Percentiles rank a stretch among this genome's conserved stretches.
Evolutionary conservation across 2,888 invertebrate species (phyloP).

Genomic region (Agrenia bidenticulata): DNA sequence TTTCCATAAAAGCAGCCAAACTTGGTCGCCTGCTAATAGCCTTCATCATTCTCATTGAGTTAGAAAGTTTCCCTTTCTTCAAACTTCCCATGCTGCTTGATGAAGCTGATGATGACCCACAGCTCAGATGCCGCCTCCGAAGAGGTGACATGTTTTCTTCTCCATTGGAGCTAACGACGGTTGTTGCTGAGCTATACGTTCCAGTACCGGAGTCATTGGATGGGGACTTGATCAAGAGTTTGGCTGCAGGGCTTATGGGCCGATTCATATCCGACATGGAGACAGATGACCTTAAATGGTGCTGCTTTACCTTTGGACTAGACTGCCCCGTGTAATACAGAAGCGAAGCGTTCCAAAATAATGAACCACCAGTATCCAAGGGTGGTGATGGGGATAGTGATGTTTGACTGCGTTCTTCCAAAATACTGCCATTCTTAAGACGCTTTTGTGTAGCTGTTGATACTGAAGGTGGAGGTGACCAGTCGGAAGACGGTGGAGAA

Average conservation of each 20-base stretch:
- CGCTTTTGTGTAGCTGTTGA: too few relatives aligned
- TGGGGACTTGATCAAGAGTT: conserved; percentile 21
- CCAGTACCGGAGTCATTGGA: conserved; percentile 31
- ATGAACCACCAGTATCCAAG: conserved; percentile 19
- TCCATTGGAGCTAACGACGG: neutral
- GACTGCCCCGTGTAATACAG: conserved; percentile 33
- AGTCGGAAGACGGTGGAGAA: too few relatives aligned
- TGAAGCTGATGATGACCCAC: conserved; percentile 30
- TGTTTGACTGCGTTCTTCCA: too few relatives aligned
- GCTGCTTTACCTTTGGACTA: conserved; percentile 32
- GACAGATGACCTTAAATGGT: conserved; percentile 25
- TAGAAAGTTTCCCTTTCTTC: conserved; percentile 2
- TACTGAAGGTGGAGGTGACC: too few relatives aligned
- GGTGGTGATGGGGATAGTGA: too few relatives aligned
- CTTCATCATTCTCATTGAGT: conserved; percentile 20
- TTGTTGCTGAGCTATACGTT: conserved; percentile 16
- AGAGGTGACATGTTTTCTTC: conserved; percentile 21
- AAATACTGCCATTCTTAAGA: too few relatives aligned
- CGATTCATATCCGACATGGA: conserved; percentile 19
- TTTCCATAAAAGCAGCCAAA: conserved; percentile 27
- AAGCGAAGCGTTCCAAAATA: conserved; percentile 34
- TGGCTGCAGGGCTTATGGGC: conserved; percentile 10
- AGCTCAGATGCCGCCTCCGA: conserved; percentile 32
- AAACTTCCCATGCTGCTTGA: conserved; percentile 22
- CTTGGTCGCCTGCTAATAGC: conserved; percentile 17